Conservation (phyloP, 2,113 vertebrate species). For the Syngnathus scovelli region DNA sequence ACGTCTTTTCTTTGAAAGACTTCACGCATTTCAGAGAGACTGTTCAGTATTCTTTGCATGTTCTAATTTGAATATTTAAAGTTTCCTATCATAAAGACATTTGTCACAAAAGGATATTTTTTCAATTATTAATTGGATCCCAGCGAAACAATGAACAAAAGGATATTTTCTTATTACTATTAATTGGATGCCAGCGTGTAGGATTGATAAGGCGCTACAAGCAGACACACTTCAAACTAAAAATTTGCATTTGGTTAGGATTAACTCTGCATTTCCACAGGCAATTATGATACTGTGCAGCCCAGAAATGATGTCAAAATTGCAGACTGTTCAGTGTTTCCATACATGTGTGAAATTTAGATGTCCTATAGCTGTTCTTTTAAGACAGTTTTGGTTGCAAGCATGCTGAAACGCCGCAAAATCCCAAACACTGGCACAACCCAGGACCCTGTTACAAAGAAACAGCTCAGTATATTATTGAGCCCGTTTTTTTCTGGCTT, state of each 20-base stretch:
- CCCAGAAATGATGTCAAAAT: background rate
- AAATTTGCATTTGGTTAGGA: background rate
- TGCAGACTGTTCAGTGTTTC: background rate
- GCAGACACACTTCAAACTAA: background rate
- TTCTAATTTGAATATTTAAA: constrained; percentile 18
- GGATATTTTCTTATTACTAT: background rate
- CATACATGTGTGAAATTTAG: background rate
- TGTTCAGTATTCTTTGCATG: background rate
- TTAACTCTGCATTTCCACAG: background rate
- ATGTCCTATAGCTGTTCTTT: background rate
- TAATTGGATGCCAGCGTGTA: background rate
- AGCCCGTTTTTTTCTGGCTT: constrained; percentile 12
- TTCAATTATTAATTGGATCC: background rate
- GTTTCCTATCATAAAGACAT: constrained; percentile 9
- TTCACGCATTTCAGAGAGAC: background rate
- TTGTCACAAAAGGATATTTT: background rate
- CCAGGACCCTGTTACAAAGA: constrained; percentile 16
- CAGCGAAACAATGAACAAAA: background rate
- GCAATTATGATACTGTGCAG: background rate
- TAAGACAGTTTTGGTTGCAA: background rate
- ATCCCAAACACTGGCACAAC: background rate
- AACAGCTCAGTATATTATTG: constrained; percentile 28
- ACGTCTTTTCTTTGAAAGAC: constrained; percentile 4
- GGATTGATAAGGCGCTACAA: background rate
- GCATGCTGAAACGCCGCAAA: too few species aligned